These are phyloP conservation scores for Elachura formosa DNA, from an alignment of 2,113 vertebrate genomes.

Conservation along the genomic window DNA sequence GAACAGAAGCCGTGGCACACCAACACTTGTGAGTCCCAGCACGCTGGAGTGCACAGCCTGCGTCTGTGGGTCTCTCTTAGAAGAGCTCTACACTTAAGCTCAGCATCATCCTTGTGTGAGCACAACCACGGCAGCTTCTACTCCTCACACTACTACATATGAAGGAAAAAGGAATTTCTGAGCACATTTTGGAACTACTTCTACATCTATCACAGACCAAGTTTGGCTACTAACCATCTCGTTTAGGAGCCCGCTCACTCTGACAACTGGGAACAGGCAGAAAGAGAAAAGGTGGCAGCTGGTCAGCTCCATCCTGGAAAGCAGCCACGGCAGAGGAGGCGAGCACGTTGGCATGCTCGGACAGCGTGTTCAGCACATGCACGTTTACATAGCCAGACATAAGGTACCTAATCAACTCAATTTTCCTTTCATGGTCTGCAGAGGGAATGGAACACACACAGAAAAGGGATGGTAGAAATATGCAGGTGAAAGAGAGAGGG, in stretches of 20 bases:
- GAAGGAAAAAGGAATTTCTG: not conserved
- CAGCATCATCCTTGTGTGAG: not conserved
- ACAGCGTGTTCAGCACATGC: constrained; percentile 84
- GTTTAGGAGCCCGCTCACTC: constrained; percentile 79
- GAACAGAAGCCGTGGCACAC: not conserved
- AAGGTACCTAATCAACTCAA: constrained; percentile 87
- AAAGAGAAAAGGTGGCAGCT: constrained; percentile 84
- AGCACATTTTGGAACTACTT: not conserved
- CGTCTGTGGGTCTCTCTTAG: not conserved
- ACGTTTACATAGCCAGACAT: constrained; percentile 87
- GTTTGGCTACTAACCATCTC: constrained; percentile 85
- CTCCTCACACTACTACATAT: not conserved
- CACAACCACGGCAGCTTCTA: not conserved
- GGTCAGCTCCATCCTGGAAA: constrained; percentile 85
- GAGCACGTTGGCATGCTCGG: constrained; percentile 86
- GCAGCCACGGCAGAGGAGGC: constrained; percentile 84
- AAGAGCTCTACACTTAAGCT: not conserved
- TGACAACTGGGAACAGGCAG: constrained; percentile 80
- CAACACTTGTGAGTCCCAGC: not conserved
- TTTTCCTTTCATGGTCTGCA: constrained; percentile 90
- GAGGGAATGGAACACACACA: constrained; percentile 34
- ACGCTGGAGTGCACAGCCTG: not conserved
- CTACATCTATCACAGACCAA: constrained; percentile 60
- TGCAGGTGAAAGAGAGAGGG: not conserved
- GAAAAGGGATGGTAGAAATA: constrained; percentile 18